These are phyloP conservation scores for Xestia ashworthii DNA, from an alignment of 2,888 invertebrate genomes.

Conservation along the genomic window DNA sequence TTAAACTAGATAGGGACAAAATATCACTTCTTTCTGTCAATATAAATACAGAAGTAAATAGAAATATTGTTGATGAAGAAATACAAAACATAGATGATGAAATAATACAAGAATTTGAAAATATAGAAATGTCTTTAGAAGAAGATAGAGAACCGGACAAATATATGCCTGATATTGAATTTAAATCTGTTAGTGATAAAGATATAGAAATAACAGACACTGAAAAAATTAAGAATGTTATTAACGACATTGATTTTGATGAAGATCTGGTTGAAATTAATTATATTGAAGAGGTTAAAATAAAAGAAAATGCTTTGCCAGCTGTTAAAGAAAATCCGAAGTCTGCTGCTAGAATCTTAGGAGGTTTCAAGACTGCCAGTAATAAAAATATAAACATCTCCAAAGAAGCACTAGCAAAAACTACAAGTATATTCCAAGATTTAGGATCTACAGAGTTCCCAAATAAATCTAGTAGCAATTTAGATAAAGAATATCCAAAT, in stretches of 20 bases:
- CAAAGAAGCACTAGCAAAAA: constrained; percentile 69
- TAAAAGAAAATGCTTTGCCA: neutral
- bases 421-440: constrained; percentile 74
- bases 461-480: constrained; percentile 16
- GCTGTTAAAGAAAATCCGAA: neutral
- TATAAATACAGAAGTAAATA: constrained; percentile 27
- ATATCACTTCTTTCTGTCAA: neutral
- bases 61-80: constrained; percentile 43
- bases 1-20: neutral
- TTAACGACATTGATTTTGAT: constrained; percentile 63
- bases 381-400: constrained; percentile 80
- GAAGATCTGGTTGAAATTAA: constrained; percentile 26
- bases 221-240: constrained; percentile 72
- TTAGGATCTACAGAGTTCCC: constrained; percentile 39
- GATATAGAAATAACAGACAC: constrained; percentile 70
- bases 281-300: neutral
- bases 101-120: constrained; percentile 74
- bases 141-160: constrained; percentile 46
- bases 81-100: constrained; percentile 68
- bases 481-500: constrained; percentile 19
- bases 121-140: constrained; percentile 72
- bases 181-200: constrained; percentile 79
- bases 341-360: neutral
- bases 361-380: constrained; percentile 73
- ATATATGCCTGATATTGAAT: constrained; percentile 32